These are phyloP conservation scores for Linhomoeus sp. DNA, from an alignment of 2,888 invertebrate species.

Conservation along the genomic window DNA sequence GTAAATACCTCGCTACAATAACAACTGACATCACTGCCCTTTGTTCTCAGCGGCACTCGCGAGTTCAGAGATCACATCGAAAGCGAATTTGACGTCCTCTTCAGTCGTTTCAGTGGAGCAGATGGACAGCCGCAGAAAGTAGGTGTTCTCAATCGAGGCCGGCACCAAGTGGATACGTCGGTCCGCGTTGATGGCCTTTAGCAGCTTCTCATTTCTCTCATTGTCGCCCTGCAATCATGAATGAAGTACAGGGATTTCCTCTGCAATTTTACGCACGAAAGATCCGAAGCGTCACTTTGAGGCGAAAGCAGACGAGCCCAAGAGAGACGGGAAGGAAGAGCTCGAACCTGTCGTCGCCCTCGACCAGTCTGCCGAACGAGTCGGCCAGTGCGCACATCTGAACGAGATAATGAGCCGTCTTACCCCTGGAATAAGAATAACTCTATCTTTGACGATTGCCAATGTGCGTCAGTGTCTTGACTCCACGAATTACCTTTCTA, in stretches of 20 bases:
- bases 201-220: constrained; percentile 27
- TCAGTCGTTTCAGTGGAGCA: constrained; percentile 29
- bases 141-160: constrained; percentile 27
- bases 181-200: constrained; percentile 31
- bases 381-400: constrained; percentile 44
- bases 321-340: constrained; percentile 62
- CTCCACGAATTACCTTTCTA: constrained; percentile 50
- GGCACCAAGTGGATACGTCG: constrained; percentile 35
- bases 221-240: constrained; percentile 24
- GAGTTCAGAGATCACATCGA: constrained; percentile 30
- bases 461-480: no score
- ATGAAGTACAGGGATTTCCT: background rate
- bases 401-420: constrained; percentile 7
- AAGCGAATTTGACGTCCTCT: constrained; percentile 29
- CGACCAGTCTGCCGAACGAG: constrained; percentile 51
- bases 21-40: no score
- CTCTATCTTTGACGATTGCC: no score
- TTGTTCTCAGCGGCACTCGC: no score
- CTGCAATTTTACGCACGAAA: no score
- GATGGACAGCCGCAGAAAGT: constrained; percentile 33
- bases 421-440: no score
- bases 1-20: no score
- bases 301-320: constrained; percentile 73
- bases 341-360: constrained; percentile 54
- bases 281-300: constrained; percentile 43